phyloP scores from a whole-genome alignment of 2,888 invertebrate genomes.

The Megaustenia siamemsis region DNA sequence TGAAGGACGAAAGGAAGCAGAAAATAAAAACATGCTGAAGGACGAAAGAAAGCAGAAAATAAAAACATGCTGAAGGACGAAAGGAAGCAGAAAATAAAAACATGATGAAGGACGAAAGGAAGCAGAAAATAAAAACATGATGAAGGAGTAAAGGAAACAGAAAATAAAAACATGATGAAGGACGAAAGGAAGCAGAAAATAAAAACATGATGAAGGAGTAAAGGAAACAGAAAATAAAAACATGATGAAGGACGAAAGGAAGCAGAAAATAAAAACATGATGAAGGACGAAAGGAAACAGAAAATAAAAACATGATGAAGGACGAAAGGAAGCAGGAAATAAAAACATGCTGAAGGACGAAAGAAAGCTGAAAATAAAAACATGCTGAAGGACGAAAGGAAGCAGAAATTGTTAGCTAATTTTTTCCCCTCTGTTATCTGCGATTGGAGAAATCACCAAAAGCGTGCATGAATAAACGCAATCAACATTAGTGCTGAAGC shows the following conservation, averaged over 20 bases:
- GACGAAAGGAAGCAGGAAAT: no score
- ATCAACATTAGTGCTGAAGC: background rate
- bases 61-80: no score
- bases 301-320: no score
- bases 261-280: background rate
- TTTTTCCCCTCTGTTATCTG: background rate
- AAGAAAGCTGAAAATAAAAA: no score
- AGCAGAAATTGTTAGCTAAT: background rate
- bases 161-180: background rate
- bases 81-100: no score
- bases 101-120: no score
- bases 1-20: no score
- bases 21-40: no score
- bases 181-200: background rate
- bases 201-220: background rate
- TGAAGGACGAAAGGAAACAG: background rate
- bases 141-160: background rate
- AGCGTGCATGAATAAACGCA: background rate
- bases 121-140: background rate
- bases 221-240: background rate
- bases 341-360: no score
- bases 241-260: background rate
- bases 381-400: background rate
- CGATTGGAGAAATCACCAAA: background rate
- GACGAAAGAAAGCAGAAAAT: no score